Conservation (phyloP, 2,113 vertebrate genomes). For the Mobula birostris region DNA sequence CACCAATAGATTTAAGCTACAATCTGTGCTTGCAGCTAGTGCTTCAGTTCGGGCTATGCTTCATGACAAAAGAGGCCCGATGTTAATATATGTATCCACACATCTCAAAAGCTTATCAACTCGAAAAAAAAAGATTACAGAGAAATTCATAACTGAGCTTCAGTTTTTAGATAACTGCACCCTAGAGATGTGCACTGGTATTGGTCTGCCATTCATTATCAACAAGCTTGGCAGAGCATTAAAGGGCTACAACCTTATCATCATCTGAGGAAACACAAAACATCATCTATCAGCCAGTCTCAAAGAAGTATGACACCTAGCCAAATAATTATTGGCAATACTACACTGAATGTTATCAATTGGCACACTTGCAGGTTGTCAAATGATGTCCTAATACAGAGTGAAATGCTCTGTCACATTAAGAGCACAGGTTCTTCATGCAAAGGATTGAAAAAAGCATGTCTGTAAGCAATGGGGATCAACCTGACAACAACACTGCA, state of each 20-base stretch:
- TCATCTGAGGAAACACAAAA: not conserved
- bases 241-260: not conserved
- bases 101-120: not conserved
- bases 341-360: not conserved
- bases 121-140: not conserved
- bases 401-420: not conserved
- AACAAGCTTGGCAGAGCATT: not conserved
- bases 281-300: not conserved
- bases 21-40: not conserved
- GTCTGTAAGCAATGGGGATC: not conserved
- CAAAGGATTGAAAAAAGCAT: slow-evolving; percentile 10
- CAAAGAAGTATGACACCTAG: not conserved
- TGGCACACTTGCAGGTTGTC: not conserved
- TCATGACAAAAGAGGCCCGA: not conserved
- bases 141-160: not conserved
- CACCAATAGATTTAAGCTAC: not conserved
- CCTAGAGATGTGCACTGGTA: not conserved
- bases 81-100: not conserved
- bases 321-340: not conserved
- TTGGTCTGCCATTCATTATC: not conserved
- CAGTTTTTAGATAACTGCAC: slow-evolving; percentile 1
- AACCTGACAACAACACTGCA: slow-evolving; percentile 14
- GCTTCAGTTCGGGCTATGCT: not conserved
- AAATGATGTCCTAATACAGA: slow-evolving; percentile 6
- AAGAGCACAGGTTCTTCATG: not conserved